Evolutionary conservation across 1,140 invertebrate genomes (phyloP), one percentile per base, ranked within the genome.

Genomic region (Pantala flavescens): DNA sequence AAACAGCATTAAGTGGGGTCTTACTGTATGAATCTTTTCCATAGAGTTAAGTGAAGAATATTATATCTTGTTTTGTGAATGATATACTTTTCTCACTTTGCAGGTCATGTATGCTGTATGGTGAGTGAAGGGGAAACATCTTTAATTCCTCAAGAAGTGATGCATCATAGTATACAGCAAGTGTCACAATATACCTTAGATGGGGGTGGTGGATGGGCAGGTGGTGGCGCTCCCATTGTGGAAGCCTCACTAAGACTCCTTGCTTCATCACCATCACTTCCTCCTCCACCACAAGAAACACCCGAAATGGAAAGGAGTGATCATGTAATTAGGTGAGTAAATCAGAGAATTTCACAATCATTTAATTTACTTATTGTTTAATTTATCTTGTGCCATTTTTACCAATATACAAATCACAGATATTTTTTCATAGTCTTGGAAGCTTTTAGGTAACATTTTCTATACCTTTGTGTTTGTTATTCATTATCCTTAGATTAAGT

Each of bases 91-190:
- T 63, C 12, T 63, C 3, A 7, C 12, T 80, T 81, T 76, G 76
- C 78, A 85, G 86, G 86, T 23, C 86, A 91, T 81, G 84, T 91
- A 0, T 81, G 93, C 71, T 88, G 88, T 70, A 87, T 90, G 82
- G 88, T 91, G 75, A 86, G 86, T 75, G 89, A 91, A 73, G 91
- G 92, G 0, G 93, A 95, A 81, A 88, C 87, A 3, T 86, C 90
- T 9, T 84, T 91, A 77, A 91, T 95, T 78, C 93, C 94, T 0
- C 79, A 86, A 0, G 89, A 93, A 81, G 86, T 96, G 71, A 90
- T 92, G 80, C 82, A 85, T 24, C 90, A 90, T 82, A 91, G 90
- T 76, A 86, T 90, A 28, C 80, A 85, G 74, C 85, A 89, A 78
- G 49, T 63, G 14, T 63, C 49, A 21, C 49, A 63, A 12, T 63